A percentile compares a stretch with the other conserved stretches of the same genome.
phyloP scores from a whole-genome alignment of 2,797 vertebrate species.

The Myripristis jacobus region DNA sequence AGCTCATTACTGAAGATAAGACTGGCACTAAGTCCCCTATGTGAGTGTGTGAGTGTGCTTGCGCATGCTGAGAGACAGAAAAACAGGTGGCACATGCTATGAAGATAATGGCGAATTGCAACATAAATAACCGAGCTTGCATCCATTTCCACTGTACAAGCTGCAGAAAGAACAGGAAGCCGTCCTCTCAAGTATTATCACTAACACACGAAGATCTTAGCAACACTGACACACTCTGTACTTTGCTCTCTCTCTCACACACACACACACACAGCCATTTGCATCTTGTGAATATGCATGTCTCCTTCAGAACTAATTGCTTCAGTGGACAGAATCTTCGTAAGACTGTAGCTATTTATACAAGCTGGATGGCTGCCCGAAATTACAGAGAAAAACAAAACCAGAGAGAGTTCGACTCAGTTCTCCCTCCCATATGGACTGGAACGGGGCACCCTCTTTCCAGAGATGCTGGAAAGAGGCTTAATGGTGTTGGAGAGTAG shows the following conservation, averaged over 20 bases:
- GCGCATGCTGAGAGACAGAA: constrained; percentile 4
- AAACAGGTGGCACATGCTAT: constrained; percentile 9
- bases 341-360: constrained; percentile 43
- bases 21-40: neutral
- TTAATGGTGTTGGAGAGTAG: constrained; percentile 31
- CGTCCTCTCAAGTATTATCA: neutral
- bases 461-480: neutral
- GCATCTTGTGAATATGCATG: constrained; percentile 11
- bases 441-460: constrained; percentile 27
- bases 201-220: constrained; percentile 17
- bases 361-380: constrained; percentile 29
- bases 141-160: constrained; percentile 28
- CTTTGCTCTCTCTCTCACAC: constrained; percentile 5
- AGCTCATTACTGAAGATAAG: constrained; percentile 10
- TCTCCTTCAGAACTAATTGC: constrained; percentile 8
- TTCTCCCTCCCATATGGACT: constrained; percentile 12
- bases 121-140: constrained; percentile 25
- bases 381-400: constrained; percentile 29
- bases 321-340: constrained; percentile 17
- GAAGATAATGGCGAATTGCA: constrained; percentile 3
- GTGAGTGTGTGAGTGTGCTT: neutral
- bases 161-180: constrained; percentile 14
- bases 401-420: constrained; percentile 8
- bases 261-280: constrained; percentile 16
- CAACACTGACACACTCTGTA: neutral